A percentile compares a stretch with the other conserved stretches of the same genome.
These are phyloP conservation scores for Clavelina lepadiformis DNA, from an alignment of 23 tunicate species.

Conservation along the genomic window DNA sequence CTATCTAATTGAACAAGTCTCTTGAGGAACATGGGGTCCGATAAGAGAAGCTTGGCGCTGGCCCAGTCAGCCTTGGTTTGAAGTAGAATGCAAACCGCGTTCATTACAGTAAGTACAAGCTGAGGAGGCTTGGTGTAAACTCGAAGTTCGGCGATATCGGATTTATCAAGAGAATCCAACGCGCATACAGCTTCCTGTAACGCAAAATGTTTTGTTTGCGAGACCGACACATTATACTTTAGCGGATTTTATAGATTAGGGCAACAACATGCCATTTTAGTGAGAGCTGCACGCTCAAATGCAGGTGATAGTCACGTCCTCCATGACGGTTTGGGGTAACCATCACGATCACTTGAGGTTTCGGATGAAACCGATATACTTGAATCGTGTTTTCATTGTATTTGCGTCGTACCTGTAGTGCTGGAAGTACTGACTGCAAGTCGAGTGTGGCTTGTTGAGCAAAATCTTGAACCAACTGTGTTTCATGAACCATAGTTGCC, in stretches of 20 bases:
- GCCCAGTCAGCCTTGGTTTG: constrained; percentile 62
- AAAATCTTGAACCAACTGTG: constrained; percentile 77
- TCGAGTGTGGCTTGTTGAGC: constrained; percentile 84
- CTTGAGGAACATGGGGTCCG: constrained; percentile 75
- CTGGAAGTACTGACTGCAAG: constrained; percentile 81
- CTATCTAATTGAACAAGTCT: constrained; percentile 67
- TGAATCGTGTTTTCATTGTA: neutral
- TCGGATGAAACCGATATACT: too few relatives aligned
- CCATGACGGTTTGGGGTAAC: too few relatives aligned
- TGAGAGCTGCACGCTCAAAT: too few relatives aligned
- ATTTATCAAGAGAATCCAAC: constrained; percentile 82
- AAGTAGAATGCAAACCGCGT: constrained; percentile 83
- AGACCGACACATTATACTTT: too few relatives aligned
- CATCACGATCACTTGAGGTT: too few relatives aligned
- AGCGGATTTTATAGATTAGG: too few relatives aligned
- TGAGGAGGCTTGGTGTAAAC: constrained; percentile 81
- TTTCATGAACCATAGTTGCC: constrained; percentile 67
- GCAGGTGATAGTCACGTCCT: too few relatives aligned
- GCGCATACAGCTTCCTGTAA: constrained; percentile 75
- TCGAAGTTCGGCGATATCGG: constrained; percentile 80
- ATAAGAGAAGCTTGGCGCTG: constrained; percentile 59
- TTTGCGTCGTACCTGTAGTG: constrained; percentile 50
- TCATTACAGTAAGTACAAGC: constrained; percentile 85
- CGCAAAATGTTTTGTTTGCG: too few relatives aligned
- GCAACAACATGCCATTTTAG: too few relatives aligned